Base-by-base conservation (phyloP, 2,797 vertebrate species). In the Sandelia bainsii region DNA sequence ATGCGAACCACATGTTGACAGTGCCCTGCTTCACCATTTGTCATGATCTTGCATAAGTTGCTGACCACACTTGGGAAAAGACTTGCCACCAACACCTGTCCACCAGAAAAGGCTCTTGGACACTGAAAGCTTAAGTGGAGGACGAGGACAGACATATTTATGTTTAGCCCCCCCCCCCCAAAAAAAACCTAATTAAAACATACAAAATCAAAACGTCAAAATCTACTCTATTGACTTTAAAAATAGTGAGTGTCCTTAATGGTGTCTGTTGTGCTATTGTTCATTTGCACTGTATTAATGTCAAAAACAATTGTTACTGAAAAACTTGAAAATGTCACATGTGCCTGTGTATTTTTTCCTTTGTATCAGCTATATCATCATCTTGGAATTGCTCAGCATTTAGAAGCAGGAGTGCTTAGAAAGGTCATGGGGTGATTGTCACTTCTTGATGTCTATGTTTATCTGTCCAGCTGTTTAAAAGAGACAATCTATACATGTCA, bases 251-350 rank as follows among this genome's bases (percentile, higher is more conserved):
- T 92, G 88, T 91, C 72, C 75, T 89, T 92, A 85, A 90, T 91
- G 79, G 89, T 90, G 90, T 93, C 77, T 85, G 69, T 91, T 87
- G 89, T 94, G 90, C 91, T 93, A 74, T 89, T 87, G 89, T 93
- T 86, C 89, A 80, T 93, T 93, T 91, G 89, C 91, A 93, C 89
- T 93, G 89, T 92, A 82, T 92, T 87, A 83, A 82, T 92, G 90
- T 92, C 75, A 89, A 91, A 90, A 90, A 83, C 56, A 80, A 40
- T 64, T 88, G 87, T 86, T 89, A 84, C 80, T 85, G 76, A 90
- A 78, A 79, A 91, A 84, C 40, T 60, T 86, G 87, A 84, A 92
- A 77, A 86, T 67, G 57, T 78, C 61, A 84, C 56, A n/a, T 46
- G 44, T 80, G 72, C 42, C 52, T 75, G 59, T 61, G 45, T 48